These are phyloP conservation scores for Odontocerum albicorne DNA, from an alignment of 2,888 invertebrate genomes.

Conservation along the genomic window DNA sequence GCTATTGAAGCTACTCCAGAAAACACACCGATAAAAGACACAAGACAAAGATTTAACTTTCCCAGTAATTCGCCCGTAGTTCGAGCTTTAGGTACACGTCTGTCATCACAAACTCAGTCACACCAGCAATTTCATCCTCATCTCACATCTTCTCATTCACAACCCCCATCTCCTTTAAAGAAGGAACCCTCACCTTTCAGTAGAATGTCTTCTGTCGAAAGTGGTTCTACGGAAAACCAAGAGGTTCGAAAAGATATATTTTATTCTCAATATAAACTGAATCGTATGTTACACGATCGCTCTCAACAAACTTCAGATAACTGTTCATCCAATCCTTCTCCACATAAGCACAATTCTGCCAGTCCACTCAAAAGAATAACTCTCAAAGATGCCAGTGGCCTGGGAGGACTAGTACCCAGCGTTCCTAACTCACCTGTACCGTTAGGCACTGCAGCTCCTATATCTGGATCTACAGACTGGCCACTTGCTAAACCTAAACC, in stretches of 20 bases:
- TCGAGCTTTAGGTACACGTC: constrained; percentile 60
- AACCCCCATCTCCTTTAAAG: constrained; percentile 71
- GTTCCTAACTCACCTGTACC: constrained; percentile 51
- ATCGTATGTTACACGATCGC: constrained; percentile 55
- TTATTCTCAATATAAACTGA: constrained; percentile 44
- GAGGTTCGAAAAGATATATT: constrained; percentile 40
- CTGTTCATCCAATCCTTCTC: constrained; percentile 36
- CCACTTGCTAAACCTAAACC: constrained; percentile 44
- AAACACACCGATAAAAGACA: constrained; percentile 74
- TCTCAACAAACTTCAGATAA: constrained; percentile 42
- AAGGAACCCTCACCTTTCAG: constrained; percentile 62
- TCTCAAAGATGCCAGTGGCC: constrained; percentile 25
- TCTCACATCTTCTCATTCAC: constrained; percentile 58
- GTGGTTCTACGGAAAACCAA: constrained; percentile 37
- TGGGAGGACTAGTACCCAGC: constrained; percentile 23
- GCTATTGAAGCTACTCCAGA: constrained; percentile 89
- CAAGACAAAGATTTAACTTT: constrained; percentile 50
- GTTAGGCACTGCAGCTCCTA: constrained; percentile 46
- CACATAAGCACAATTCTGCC: constrained; percentile 25
- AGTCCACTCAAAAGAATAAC: constrained; percentile 39
- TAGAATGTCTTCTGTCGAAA: constrained; percentile 42
- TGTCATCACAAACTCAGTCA: constrained; percentile 44
- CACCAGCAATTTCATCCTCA: constrained; percentile 47
- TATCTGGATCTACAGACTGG: constrained; percentile 43
- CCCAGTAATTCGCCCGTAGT: constrained; percentile 66